Conservation (phyloP, 2,797 vertebrate species). For the Sciurus vulgaris region DNA sequence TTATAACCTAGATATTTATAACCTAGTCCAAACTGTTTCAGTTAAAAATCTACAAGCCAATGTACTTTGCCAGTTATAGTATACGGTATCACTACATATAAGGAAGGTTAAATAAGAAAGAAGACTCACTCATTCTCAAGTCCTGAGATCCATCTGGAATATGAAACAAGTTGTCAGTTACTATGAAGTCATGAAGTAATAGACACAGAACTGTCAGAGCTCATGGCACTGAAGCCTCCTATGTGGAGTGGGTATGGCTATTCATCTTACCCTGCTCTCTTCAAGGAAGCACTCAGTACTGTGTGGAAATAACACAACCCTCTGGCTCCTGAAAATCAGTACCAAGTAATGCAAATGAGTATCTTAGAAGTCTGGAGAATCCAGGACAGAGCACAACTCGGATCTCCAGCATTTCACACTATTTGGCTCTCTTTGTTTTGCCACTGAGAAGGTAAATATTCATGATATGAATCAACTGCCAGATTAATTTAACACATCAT, state of each 20-base stretch:
- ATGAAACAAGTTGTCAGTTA: background rate
- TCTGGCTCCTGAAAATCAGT: background rate
- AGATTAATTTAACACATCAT: background rate
- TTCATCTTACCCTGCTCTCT: background rate
- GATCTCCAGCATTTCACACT: background rate
- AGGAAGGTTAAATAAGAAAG: background rate
- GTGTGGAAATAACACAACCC: fast-evolving
- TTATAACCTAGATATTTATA: background rate
- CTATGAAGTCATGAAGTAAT: background rate
- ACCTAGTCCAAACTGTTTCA: background rate
- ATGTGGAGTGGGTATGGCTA: background rate
- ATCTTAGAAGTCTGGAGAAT: background rate
- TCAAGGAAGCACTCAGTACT: background rate
- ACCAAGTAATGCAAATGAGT: background rate
- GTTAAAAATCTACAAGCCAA: background rate
- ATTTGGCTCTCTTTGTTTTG: background rate
- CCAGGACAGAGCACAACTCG: background rate
- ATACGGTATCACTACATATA: background rate
- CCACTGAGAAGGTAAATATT: background rate
- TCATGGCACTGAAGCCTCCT: background rate
- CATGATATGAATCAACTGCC: background rate
- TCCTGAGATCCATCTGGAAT: background rate
- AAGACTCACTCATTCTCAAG: background rate
- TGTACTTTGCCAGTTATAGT: background rate
- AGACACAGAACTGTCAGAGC: background rate